Conservation (phyloP, 1,140 invertebrate genomes). For the Leptinotarsa undecemlineata region DNA sequence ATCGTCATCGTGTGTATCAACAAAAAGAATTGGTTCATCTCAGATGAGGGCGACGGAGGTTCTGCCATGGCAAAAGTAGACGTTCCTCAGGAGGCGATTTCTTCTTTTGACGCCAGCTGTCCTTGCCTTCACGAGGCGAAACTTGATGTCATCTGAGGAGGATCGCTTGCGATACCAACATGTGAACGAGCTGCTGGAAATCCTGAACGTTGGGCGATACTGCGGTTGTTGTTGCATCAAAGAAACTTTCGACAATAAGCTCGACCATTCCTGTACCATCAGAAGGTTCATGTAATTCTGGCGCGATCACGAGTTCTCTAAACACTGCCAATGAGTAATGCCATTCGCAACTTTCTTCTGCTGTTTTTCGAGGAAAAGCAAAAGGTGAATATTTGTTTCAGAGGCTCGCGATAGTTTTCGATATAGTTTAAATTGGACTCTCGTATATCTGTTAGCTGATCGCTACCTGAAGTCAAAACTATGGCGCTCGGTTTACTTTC, state of each 20-base stretch:
- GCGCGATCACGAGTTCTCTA: too few relatives aligned
- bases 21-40: slow-evolving; percentile 39
- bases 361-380: too few relatives aligned
- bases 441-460: too few relatives aligned
- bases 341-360: too few relatives aligned
- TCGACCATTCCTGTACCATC: slow-evolving; percentile 46
- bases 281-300: neutral
- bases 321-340: too few relatives aligned
- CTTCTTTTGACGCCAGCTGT: slow-evolving; percentile 42
- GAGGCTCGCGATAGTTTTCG: too few relatives aligned
- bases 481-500: too few relatives aligned
- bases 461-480: too few relatives aligned
- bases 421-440: too few relatives aligned
- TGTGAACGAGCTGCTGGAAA: neutral
- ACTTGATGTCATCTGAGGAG: slow-evolving; percentile 51
- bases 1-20: slow-evolving; percentile 54
- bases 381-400: too few relatives aligned
- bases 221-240: slow-evolving; percentile 24
- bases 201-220: neutral
- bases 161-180: slow-evolving; percentile 24
- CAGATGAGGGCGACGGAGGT: slow-evolving; percentile 48
- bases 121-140: slow-evolving; percentile 37
- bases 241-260: neutral
- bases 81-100: slow-evolving; percentile 34
- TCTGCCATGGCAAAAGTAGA: slow-evolving; percentile 49